Evolutionary conservation across 2,113 vertebrate genomes (phyloP), one percentile per base, ranked within the genome.

Genomic region (Mesitornis unicolor): DNA sequence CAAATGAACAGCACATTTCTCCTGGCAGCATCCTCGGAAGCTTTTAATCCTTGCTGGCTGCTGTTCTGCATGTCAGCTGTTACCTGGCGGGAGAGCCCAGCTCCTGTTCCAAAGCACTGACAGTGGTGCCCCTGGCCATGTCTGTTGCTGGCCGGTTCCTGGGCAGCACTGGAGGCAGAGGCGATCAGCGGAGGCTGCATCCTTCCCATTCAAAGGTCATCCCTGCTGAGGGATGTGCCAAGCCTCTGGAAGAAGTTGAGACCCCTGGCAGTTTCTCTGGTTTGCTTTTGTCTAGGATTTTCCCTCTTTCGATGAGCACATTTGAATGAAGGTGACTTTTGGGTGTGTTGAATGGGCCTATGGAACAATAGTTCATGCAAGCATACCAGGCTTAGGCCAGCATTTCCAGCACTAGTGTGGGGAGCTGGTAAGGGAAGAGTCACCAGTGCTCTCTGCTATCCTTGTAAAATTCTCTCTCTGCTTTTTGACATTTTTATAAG

Each of bases 111-210:
- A 76, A 69, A 87, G 84, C 43, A 17, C 43, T 7, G 4, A 0
- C 2, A 57, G 10, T 0, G 2, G 9, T n/a, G 45, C 67, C 47
- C 15, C 21, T 1, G 2, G 26, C 18, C 0, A 0, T 1, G 17
- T 29, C 25, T 92, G 29, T 65, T 3, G 2, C 45, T 42, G 64
- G 47, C 16, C 10, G 1, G 9, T 38, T 74, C n/a, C 54, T 0
- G 4, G 33, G 38, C 51, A 75, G 43, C 0, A 1, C 28, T 50
- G 61, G 1, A 48, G 43, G 24, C 3, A 9, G 40, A 56, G 35
- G 7, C 1, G 7, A 7, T 31, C 67, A 50, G 22, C 9, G 31
- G 21, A 24, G 38, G 20, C 25, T 1, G 0, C 8, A 16, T n/a
- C 51, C n/a, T 63, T 79, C 45, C 15, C 21, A 2, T 29, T 84